Evolutionary conservation across 2,113 vertebrate genomes (phyloP).

Genomic region (Octodon degus): DNA sequence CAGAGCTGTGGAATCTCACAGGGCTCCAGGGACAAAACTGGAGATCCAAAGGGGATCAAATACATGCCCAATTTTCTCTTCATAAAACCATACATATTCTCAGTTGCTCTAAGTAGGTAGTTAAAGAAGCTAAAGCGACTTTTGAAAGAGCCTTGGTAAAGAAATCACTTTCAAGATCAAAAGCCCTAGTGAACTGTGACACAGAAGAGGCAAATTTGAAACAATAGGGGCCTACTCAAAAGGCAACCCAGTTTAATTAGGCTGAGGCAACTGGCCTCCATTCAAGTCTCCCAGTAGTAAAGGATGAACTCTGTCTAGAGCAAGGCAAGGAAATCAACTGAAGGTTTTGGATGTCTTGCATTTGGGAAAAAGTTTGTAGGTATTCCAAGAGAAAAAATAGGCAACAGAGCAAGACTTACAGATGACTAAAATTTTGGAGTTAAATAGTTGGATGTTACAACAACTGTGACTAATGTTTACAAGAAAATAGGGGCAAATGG

Average conservation of each 20-base stretch:
- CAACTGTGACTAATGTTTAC: background rate
- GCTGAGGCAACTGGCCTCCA: background rate
- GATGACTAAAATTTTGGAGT: conserved; percentile 2
- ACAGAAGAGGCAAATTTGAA: background rate
- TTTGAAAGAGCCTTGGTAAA: background rate
- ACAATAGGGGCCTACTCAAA: background rate
- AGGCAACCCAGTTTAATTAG: background rate
- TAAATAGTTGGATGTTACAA: background rate
- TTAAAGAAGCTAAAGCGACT: conserved; percentile 13
- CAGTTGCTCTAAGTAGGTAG: background rate
- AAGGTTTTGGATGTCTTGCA: background rate
- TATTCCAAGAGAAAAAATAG: background rate
- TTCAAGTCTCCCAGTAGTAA: background rate
- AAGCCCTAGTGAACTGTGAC: background rate
- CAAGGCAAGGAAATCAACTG: conserved; percentile 25
- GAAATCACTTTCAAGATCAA: background rate
- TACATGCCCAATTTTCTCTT: background rate
- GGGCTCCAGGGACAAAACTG: background rate
- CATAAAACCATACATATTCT: background rate
- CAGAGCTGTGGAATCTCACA: background rate
- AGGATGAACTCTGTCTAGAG: background rate
- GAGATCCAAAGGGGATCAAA: background rate
- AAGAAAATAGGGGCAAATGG: conserved; percentile 22
- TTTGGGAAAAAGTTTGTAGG: background rate
- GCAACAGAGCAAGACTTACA: conserved; percentile 30